phyloP scores from a whole-genome alignment of 2,797 vertebrate species.

The Anabas testudineus region DNA sequence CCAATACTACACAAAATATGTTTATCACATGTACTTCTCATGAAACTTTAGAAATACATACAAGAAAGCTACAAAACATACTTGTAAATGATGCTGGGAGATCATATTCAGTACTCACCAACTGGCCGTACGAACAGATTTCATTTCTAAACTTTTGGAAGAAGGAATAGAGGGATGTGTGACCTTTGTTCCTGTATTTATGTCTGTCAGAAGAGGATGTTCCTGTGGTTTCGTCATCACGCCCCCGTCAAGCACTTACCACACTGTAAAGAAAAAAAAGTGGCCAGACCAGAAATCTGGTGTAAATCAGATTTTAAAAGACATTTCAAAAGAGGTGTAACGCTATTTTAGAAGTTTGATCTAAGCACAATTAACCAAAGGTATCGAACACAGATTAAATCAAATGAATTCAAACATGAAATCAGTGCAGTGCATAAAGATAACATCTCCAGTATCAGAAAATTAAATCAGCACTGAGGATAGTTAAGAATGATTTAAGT shows the following conservation, averaged over 20 bases:
- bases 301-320: not conserved
- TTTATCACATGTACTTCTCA: too few relatives aligned
- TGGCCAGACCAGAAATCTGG: not conserved
- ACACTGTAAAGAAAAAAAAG: not conserved
- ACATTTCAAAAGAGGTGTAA: not conserved
- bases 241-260: not conserved
- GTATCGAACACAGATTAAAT: not conserved
- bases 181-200: conserved; percentile 23
- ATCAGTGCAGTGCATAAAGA: too few relatives aligned
- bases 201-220: not conserved
- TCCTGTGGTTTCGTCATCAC: not conserved
- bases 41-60: too few relatives aligned
- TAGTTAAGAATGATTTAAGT: too few relatives aligned
- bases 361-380: not conserved
- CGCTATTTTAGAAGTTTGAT: not conserved
- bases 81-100: too few relatives aligned
- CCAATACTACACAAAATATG: too few relatives aligned
- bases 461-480: too few relatives aligned
- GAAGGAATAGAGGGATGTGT: not conserved
- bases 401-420: too few relatives aligned
- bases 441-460: too few relatives aligned
- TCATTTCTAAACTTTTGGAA: not conserved
- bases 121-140: not conserved
- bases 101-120: conserved; percentile 1
- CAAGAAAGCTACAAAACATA: too few relatives aligned